A percentile compares a stretch with the other conserved stretches of the same genome.
Evolutionary conservation across 2,113 vertebrate genomes (phyloP).

Genomic region (Sprattus sprattus): DNA sequence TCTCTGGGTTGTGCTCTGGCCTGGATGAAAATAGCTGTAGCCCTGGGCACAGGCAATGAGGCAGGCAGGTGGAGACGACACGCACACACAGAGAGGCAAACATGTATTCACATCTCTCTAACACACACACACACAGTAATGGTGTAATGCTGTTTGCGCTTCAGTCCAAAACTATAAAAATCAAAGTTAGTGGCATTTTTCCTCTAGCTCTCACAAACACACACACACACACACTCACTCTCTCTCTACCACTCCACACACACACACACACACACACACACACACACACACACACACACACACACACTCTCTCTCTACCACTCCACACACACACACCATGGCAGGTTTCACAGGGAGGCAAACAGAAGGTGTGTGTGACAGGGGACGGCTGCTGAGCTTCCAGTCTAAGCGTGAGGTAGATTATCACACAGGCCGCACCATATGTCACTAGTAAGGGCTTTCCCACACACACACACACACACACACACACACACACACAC

Average conservation of each 20-base stretch:
- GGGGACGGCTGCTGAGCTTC: not conserved
- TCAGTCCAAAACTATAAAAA: too few relatives aligned
- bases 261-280: not conserved
- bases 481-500: constrained; percentile 1
- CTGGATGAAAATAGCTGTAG: constrained; percentile 1
- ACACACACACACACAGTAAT: not conserved
- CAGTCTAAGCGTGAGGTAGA: not conserved
- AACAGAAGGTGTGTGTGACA: constrained; percentile 9
- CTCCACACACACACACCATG: constrained; percentile 27
- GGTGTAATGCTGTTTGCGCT: too few relatives aligned
- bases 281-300: constrained; percentile 33
- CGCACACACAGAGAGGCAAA: not conserved
- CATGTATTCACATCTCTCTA: too few relatives aligned
- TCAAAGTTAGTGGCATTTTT: too few relatives aligned
- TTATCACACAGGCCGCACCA: not conserved
- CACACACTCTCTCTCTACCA: too few relatives aligned
- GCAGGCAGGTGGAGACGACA: not conserved
- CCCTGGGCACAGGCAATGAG: not conserved
- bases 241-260: not conserved
- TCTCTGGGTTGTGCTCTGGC: not conserved
- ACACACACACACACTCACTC: not conserved
- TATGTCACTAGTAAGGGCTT: not conserved
- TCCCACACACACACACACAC: constrained; percentile 2
- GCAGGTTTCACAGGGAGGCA: not conserved
- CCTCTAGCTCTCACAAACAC: not conserved